phyloP scores from a whole-genome alignment of 2,797 vertebrate species.

The Chelidonichthys spinosus region DNA sequence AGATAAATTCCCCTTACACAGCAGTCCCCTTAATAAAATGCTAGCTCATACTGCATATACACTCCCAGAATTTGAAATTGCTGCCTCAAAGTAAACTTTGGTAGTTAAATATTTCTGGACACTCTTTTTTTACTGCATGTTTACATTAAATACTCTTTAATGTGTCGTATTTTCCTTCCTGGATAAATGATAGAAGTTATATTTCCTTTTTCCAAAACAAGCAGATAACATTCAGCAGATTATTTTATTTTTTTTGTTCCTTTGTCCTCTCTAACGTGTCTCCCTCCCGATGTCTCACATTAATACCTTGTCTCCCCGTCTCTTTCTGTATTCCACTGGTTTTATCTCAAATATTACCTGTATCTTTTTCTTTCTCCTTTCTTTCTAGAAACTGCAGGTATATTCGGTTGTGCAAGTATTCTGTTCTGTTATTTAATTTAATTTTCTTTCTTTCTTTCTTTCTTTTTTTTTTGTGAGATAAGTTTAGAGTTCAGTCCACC shows the following conservation, averaged over 20 bases:
- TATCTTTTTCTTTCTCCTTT: conserved; percentile 86
- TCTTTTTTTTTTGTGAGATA: conserved; percentile 67
- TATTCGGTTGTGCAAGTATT: conserved; percentile 87
- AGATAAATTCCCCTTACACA: conserved; percentile 22
- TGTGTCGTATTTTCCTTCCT: neutral
- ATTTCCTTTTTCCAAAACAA: conserved; percentile 13
- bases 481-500: conserved; percentile 79
- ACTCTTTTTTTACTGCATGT: neutral
- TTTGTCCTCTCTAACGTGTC: conserved; percentile 57
- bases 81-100: conserved; percentile 29
- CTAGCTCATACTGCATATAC: conserved; percentile 40
- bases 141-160: neutral
- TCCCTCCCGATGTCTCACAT: conserved; percentile 60
- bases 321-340: conserved; percentile 74
- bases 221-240: conserved; percentile 33
- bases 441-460: conserved; percentile 16
- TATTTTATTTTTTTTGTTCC: conserved; percentile 36
- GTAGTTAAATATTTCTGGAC: conserved; percentile 7
- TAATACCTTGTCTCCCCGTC: conserved; percentile 64
- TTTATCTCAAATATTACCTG: conserved; percentile 83
- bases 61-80: conserved; percentile 31
- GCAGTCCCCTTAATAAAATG: conserved; percentile 32
- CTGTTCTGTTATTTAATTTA: conserved; percentile 41
- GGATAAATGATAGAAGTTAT: conserved; percentile 9
- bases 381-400: conserved; percentile 88